Evolutionary conservation across 2,113 vertebrate genomes (phyloP).

Genomic region (Psophia crepitans): DNA sequence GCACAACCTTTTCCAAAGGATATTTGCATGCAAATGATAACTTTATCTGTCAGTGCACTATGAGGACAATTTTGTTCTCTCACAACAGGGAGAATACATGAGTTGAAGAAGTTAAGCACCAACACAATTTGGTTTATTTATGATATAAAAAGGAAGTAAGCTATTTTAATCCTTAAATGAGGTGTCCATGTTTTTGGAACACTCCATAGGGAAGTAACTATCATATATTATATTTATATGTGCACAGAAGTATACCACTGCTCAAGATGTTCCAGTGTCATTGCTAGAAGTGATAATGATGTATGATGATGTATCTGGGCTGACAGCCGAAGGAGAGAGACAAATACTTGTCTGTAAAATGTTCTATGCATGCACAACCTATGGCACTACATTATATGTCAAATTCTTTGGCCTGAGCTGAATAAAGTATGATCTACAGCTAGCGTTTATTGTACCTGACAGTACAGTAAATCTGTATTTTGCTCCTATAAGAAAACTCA

Average conservation of each 20-base stretch:
- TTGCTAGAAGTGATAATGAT: neutral
- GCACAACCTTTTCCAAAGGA: neutral
- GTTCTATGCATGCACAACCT: neutral
- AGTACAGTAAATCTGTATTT: neutral
- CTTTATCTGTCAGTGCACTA: neutral
- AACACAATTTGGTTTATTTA: neutral
- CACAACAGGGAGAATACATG: neutral
- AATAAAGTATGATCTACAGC: neutral
- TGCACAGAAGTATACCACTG: neutral
- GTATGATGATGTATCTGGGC: neutral
- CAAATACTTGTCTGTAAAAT: neutral
- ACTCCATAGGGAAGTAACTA: neutral
- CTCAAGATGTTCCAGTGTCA: neutral
- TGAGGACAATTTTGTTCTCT: neutral
- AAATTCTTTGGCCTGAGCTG: neutral
- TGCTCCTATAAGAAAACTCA: neutral
- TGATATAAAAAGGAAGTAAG: neutral
- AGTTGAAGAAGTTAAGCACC: neutral
- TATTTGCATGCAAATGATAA: neutral
- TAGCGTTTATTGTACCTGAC: neutral
- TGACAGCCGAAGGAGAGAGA: conserved; percentile 19
- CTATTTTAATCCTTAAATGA: neutral
- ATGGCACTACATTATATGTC: neutral
- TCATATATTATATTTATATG: neutral
- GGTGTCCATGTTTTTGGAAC: neutral